Percentiles rank a stretch among this genome's conserved stretches.
These are phyloP conservation scores for Aphelenchoides bicaudatus DNA, from an alignment of 2,888 invertebrate species.

Conservation along the genomic window DNA sequence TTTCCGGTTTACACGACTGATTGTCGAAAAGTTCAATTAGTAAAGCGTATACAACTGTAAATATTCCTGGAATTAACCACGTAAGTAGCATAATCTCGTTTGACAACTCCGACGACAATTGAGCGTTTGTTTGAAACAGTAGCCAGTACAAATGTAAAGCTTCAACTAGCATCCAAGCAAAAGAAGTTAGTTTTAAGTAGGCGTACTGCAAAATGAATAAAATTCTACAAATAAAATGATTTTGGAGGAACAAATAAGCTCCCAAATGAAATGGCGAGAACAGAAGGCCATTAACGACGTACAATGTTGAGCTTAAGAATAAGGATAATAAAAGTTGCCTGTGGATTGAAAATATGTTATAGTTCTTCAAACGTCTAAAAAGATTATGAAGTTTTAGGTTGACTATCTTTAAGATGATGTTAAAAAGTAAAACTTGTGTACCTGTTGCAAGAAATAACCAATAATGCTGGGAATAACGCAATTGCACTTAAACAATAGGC, in stretches of 20 bases:
- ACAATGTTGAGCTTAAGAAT: slow-evolving; percentile 39
- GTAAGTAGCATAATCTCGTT: slow-evolving; percentile 9
- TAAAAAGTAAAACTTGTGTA: slow-evolving; percentile 23
- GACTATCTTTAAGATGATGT: neutral
- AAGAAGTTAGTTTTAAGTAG: slow-evolving; percentile 63
- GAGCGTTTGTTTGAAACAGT: slow-evolving; percentile 63
- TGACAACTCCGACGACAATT: slow-evolving; percentile 34
- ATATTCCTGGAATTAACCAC: slow-evolving; percentile 61
- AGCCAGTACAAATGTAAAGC: slow-evolving; percentile 64
- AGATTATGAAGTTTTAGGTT: slow-evolving; percentile 25
- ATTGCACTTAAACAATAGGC: slow-evolving; percentile 47
- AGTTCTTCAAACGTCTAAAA: slow-evolving; percentile 45
- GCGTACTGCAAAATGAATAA: slow-evolving; percentile 52
- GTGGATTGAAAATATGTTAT: slow-evolving; percentile 54
- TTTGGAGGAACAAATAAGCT: slow-evolving; percentile 37
- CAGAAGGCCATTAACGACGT: slow-evolving; percentile 48
- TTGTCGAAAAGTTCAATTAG: slow-evolving; percentile 56
- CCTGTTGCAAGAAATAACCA: slow-evolving; percentile 39
- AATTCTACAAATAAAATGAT: slow-evolving; percentile 51
- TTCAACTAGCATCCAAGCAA: slow-evolving; percentile 65
- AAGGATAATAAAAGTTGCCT: slow-evolving; percentile 54
- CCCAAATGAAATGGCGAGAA: slow-evolving; percentile 46
- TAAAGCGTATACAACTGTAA: slow-evolving; percentile 60
- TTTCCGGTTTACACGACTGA: slow-evolving; percentile 48
- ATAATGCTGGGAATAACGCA: slow-evolving; percentile 49